Base-by-base conservation (phyloP, 1,140 invertebrate species). In the Zaprionus inermis region DNA sequence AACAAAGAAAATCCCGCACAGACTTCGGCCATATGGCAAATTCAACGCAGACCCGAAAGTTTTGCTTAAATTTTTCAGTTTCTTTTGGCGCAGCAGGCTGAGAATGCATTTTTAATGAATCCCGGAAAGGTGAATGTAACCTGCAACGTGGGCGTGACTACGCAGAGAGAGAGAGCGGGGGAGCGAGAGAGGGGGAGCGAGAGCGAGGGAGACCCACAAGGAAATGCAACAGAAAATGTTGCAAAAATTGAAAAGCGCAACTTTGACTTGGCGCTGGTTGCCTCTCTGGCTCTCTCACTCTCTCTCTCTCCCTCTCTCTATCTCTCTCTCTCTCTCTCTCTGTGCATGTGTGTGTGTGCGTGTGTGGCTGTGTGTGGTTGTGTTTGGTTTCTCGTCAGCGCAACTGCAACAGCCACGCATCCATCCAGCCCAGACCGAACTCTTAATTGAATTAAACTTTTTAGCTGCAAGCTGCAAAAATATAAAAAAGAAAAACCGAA, bases 31-130 rank as follows among this genome's bases (percentile, higher is more conserved):
- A 80, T 80, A 78, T 78, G 78, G 78, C 78, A 78, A 78, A 69
- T 74, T 70, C 66, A 49, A 57, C 78, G 56, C 38, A 57, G 66
- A 71, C 72, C 44, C 24, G 56, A 71, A 78, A 60, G 46, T 73
- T 79, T 69, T 71, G 52, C 78, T 70, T 73, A 66, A 78, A 80
- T 78, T 79, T 74, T 75, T 65, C 71, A 79, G 70, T 79, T 79
- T 73, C 77, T 77, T 76, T 73, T 79, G 20, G 51, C 24, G 20
- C 51, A 64, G 55, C 67, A 65, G 70, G 74, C 74, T 66, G 63
- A 64, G 77, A 80, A 78, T 80, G 78, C 78, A 80, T 80, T 80
- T 80, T 80, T 80, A 80, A 80, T 80, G 78, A 80, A 78, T 80
- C 76, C 76, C 66, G 69, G 57, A 78, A 79, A 80, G 78, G 78